Conservation (phyloP, 2,888 invertebrate genomes). For the Atethmia centrago region DNA sequence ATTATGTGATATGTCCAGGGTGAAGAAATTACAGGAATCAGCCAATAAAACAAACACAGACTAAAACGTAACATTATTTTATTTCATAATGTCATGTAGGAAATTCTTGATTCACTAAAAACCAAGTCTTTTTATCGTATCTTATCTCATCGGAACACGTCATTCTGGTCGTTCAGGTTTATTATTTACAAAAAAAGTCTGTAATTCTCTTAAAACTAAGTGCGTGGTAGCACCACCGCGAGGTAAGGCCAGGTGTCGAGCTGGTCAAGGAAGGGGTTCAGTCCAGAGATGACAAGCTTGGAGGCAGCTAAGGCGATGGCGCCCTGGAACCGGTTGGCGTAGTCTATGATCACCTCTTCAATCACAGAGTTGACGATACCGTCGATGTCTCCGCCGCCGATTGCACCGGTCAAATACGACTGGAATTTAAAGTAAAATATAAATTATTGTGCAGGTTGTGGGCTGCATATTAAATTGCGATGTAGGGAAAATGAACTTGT, state of each 20-base stretch:
- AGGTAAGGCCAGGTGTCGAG: conserved; percentile 84
- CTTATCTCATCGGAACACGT: neutral
- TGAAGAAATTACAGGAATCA: neutral
- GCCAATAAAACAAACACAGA: neutral
- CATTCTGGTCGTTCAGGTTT: conserved; percentile 16
- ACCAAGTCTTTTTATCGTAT: neutral
- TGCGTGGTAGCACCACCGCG: conserved; percentile 70
- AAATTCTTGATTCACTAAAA: conserved; percentile 13
- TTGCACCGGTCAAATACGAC: conserved; percentile 82
- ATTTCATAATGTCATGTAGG: conserved; percentile 30
- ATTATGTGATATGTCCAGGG: neutral
- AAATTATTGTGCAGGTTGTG: no score
- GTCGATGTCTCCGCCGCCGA: conserved; percentile 87
- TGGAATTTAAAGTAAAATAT: conserved; percentile 63
- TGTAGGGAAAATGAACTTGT: no score
- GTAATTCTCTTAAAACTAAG: conserved; percentile 16
- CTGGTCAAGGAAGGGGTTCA: conserved; percentile 79
- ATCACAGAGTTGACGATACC: conserved; percentile 81
- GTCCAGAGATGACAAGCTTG: conserved; percentile 46
- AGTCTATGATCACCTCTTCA: conserved; percentile 82
- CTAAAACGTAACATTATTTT: conserved; percentile 32
- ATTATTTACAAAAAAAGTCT: conserved; percentile 35
- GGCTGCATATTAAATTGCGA: no score
- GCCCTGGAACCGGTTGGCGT: conserved; percentile 82
- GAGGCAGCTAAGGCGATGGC: conserved; percentile 72